Evolutionary conservation across 2,797 vertebrate genomes (phyloP).

Genomic region (Microhierax caerulescens): DNA sequence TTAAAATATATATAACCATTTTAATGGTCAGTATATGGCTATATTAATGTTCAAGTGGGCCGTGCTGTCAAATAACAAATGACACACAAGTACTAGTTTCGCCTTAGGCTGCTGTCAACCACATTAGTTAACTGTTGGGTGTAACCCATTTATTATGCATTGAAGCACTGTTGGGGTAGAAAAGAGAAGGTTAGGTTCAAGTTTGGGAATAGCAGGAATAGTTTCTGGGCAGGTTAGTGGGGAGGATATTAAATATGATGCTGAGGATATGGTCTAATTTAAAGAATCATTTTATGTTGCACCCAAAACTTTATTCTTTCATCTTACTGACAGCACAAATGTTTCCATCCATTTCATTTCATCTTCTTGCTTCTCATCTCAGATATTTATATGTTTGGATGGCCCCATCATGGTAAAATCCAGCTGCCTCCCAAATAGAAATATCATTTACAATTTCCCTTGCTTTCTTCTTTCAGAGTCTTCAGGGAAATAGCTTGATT

Average conservation of each 20-base stretch:
- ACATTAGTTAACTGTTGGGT: background rate
- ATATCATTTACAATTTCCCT: constrained; percentile 10
- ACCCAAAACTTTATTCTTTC: constrained; percentile 24
- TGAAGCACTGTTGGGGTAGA: background rate
- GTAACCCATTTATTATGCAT: background rate
- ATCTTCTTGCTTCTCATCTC: constrained; percentile 4
- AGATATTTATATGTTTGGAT: constrained; percentile 24
- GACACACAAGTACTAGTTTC: background rate
- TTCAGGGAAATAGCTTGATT: constrained; percentile 5
- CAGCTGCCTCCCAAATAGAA: constrained; percentile 8
- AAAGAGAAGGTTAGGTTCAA: background rate
- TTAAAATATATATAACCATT: background rate
- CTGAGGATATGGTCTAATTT: background rate
- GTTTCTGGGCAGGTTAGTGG: background rate
- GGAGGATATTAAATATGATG: background rate
- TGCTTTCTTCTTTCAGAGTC: background rate
- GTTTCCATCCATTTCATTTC: constrained; percentile 18
- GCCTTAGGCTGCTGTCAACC: background rate
- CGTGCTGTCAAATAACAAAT: background rate
- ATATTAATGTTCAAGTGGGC: background rate
- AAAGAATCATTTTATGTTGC: background rate
- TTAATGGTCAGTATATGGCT: background rate
- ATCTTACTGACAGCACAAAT: background rate
- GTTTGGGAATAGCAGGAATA: background rate
- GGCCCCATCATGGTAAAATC: background rate